Conservation (phyloP, 2,113 vertebrate genomes). For the Atractosteus spatula region DNA sequence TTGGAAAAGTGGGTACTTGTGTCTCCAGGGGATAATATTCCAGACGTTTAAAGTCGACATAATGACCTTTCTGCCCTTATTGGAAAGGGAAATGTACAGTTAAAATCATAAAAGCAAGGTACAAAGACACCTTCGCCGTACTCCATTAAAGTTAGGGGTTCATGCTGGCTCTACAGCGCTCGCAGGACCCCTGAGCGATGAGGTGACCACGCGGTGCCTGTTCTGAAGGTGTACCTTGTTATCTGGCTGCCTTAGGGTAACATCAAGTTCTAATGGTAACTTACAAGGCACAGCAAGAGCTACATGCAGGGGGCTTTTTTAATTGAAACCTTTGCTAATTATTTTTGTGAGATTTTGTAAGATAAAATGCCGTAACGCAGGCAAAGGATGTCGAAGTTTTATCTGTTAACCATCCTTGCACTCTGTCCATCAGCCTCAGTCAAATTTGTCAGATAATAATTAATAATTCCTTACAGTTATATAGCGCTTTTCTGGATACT, state of each 20-base stretch:
- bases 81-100: no score
- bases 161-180: neutral
- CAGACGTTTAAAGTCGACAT: no score
- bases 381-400: conserved; percentile 7
- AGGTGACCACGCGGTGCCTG: conserved; percentile 19
- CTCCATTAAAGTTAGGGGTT: neutral
- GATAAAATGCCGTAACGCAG: neutral
- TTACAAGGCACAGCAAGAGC: conserved; percentile 36
- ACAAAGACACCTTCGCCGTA: neutral
- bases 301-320: neutral
- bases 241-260: conserved; percentile 20
- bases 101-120: no score
- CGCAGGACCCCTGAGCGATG: conserved; percentile 16
- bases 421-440: neutral
- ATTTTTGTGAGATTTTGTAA: neutral
- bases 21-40: no score
- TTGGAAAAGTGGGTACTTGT: no score
- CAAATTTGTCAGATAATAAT: neutral
- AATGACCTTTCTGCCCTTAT: no score
- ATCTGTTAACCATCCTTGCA: neutral
- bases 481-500: no score
- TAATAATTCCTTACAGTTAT: neutral
- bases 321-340: neutral
- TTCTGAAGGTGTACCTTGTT: conserved; percentile 7
- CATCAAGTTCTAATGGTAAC: conserved; percentile 33